phyloP scores from a whole-genome alignment of 2,797 vertebrate species.

The Myotis vivesi region DNA sequence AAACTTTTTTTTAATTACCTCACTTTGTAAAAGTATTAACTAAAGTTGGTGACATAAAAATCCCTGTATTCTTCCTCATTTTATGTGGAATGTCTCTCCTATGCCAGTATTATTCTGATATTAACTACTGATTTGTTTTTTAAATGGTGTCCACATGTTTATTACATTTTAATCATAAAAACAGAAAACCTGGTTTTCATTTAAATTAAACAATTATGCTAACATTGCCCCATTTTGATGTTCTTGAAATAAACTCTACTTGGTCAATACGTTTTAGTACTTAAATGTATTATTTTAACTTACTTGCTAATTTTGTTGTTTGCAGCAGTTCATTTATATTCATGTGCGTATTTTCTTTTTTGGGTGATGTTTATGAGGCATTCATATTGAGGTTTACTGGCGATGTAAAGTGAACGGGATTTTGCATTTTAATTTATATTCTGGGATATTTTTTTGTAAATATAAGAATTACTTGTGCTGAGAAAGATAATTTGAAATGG shows the following conservation, averaged over 20 bases:
- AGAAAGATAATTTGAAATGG: not conserved
- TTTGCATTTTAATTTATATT: not conserved
- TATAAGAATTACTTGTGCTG: not conserved
- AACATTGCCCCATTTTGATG: not conserved
- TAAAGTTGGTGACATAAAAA: not conserved
- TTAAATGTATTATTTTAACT: not conserved
- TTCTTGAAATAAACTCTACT: not conserved
- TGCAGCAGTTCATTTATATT: not conserved
- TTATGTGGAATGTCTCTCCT: not conserved
- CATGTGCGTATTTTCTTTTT: not conserved
- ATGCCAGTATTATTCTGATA: not conserved
- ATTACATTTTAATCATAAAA: conserved; percentile 13
- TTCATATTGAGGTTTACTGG: not conserved
- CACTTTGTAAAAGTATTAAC: not conserved
- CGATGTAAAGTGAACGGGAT: not conserved
- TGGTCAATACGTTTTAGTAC: not conserved
- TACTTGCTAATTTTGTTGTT: not conserved
- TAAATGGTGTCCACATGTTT: not conserved
- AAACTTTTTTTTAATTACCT: not conserved
- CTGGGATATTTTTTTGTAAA: not conserved
- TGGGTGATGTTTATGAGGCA: not conserved
- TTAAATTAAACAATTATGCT: not conserved
- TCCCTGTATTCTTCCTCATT: not conserved
- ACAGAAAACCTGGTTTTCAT: not conserved
- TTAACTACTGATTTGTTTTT: not conserved